Base-by-base conservation (phyloP, 2,888 invertebrate genomes). In the Pardosa pseudoannulata region DNA sequence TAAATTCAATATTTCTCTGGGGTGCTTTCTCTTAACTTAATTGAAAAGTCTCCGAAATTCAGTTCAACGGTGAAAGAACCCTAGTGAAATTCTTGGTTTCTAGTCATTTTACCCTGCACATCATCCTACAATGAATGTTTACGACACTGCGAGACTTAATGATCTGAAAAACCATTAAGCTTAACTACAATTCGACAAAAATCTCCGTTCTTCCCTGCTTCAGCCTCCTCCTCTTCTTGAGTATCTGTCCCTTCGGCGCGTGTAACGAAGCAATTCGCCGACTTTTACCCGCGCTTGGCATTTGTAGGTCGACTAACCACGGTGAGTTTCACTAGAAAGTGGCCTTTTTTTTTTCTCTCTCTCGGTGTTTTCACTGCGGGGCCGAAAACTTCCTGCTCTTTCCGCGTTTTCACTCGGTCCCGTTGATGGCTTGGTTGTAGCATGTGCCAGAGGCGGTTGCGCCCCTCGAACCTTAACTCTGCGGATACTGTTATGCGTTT, bases 261-360 rank as follows among this genome's bases (percentile, higher is more conserved):
- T 56, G 56, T 56, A 56, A 16, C 7, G 13, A 6, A 56, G 19
- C 16, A 16, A 46, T 16, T 46, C 16, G 13, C 46, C 56, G 7
- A 3, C 5, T 16, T 56, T 56, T 23, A 56, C 19, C 56, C 19
- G 56, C 56, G 56, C 56, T 56, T 32, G 64, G 79, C 39, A 64
- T 79, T 79, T 64, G 72, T 79, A 79, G 79, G 79, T 79, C 79
- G 79, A 46, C 28, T 71, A 79, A 46, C 36, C 70, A 71, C 62
- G 71, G 71, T 62, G 62, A 79, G 79, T 78, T 79, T 31, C 79
- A 71, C 62, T 79, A 36, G 79, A 71, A 79, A 79, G 79, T 79
- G 62, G 36, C 39, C 36, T 62, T 72, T 72, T 64, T 3, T 23
- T 7, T 19, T 2, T 19, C 70, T 72, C 65, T 72, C 28, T 64